Evolutionary conservation across 2,113 vertebrate species (phyloP).

Genomic region (Quiscalus mexicanus): DNA sequence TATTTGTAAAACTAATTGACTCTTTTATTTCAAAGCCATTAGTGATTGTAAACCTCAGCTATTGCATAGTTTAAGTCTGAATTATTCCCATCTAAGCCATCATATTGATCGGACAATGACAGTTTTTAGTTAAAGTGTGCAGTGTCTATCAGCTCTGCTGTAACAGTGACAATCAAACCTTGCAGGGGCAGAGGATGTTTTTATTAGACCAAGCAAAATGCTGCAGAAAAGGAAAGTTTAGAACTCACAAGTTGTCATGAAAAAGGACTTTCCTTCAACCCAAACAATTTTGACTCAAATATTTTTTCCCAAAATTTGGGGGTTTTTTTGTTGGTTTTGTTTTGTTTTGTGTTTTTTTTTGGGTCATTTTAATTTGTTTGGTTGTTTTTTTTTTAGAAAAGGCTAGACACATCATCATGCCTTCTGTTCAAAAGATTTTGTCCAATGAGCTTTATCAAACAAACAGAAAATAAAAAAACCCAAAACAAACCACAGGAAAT

Average conservation of each 20-base stretch:
- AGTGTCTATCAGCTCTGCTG: not conserved
- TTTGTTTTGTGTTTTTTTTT: not conserved
- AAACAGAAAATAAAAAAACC: not conserved
- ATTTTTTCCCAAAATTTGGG: not conserved
- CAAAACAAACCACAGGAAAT: not conserved
- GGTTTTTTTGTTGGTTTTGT: not conserved
- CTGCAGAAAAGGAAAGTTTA: not conserved
- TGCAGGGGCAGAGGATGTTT: not conserved
- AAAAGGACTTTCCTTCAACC: not conserved
- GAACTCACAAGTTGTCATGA: not conserved
- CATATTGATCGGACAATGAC: not conserved
- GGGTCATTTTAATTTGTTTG: not conserved
- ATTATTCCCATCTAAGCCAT: not conserved
- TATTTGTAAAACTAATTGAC: slow-evolving; percentile 22
- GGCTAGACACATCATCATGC: accelerated
- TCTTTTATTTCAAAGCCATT: slow-evolving; percentile 57
- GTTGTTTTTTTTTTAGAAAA: not conserved
- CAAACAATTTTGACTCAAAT: not conserved
- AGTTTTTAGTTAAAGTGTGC: not conserved
- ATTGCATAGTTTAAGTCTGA: not conserved
- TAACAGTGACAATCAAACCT: not conserved
- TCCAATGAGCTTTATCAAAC: not conserved
- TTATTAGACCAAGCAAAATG: not conserved
- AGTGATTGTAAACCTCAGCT: slow-evolving; percentile 21
- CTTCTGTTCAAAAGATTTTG: not conserved